phyloP scores from a whole-genome alignment of 2,113 vertebrate genomes.

The Macquaria australasica region DNA sequence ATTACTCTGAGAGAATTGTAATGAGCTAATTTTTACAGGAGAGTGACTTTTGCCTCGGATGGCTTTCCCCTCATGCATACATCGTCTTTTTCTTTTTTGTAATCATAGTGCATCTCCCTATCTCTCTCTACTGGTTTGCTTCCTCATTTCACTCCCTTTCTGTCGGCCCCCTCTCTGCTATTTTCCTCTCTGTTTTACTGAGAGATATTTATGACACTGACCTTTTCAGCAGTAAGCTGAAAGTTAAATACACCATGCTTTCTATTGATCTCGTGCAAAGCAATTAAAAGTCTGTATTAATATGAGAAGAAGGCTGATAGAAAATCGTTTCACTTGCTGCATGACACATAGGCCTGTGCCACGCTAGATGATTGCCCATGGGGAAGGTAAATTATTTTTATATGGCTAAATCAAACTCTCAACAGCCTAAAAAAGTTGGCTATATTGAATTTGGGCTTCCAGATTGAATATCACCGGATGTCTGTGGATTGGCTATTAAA shows the following conservation, averaged over 20 bases:
- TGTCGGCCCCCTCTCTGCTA: neutral
- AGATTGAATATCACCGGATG: constrained; percentile 51
- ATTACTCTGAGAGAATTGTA: constrained; percentile 40
- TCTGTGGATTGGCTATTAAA: constrained; percentile 58
- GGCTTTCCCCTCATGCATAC: neutral
- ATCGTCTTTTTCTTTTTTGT: constrained; percentile 3
- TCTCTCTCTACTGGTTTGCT: neutral
- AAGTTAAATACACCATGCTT: constrained; percentile 68
- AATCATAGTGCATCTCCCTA: neutral
- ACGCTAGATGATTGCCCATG: constrained; percentile 30
- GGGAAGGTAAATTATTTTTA: constrained; percentile 50
- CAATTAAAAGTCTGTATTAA: constrained; percentile 76
- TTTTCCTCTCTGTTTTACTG: constrained; percentile 50
- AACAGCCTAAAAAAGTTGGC: constrained; percentile 28
- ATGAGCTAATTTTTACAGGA: constrained; percentile 58
- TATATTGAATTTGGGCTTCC: constrained; percentile 44
- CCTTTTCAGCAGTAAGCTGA: constrained; percentile 67
- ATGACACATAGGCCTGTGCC: constrained; percentile 42
- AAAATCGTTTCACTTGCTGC: constrained; percentile 60
- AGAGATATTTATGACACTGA: constrained; percentile 74
- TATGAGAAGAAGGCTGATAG: constrained; percentile 54
- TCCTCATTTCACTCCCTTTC: constrained; percentile 4
- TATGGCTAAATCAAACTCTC: constrained; percentile 47
- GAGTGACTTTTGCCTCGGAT: constrained; percentile 12
- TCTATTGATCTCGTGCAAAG: constrained; percentile 64